Evolutionary conservation across 2,888 invertebrate species (phyloP), one percentile per base, ranked within the genome.

Genomic region (Cheilosia grossa): DNA sequence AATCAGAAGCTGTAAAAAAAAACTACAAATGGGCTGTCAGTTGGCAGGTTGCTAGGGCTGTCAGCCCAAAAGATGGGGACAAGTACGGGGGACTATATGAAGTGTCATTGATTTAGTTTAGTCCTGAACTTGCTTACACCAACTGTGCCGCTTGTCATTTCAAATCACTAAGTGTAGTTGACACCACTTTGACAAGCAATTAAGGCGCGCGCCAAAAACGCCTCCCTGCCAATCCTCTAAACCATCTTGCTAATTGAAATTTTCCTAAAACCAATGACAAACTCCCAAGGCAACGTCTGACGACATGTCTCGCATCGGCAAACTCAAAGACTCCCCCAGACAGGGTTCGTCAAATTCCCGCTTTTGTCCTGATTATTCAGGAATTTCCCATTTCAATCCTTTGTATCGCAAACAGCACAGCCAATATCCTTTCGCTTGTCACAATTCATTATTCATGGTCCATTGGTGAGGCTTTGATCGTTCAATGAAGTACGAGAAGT

Each of bases 401-500:
- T 72, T 70, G 49, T 42, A 13, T 54, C 47, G 61, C 44, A 17
- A 1, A 27, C 19, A 51, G 44, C 30, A 42, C 42, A 67, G 66
- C 42, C 53, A 58, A 64, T 58, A 64, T 47, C 58, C 63, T 66
- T 82, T 64, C 19, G 70, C 53, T 70, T 77, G 81, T 53, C 69
- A 66, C 19, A 67, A 56, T 82, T 72, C 61, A 67, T 82, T 78
- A 82, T 78, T 78, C 61, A 79, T 83, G 37, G 53, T 58, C 27
- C 21, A 51, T 49, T 10, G 51, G 17, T 24, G 33, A 42, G 63
- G 54, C 64, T 80, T 63, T 82, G 69, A 79, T 69, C 67, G 51
- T 56, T 66, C 73, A 69, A 67, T 73, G 66, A 63, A 44, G 54
- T 61, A 44, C 24, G 37, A 53, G 24, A 70, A 66, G 42, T 59